These are phyloP conservation scores for Acomys russatus DNA, from an alignment of 2,797 vertebrate genomes.

Conservation along the genomic window DNA sequence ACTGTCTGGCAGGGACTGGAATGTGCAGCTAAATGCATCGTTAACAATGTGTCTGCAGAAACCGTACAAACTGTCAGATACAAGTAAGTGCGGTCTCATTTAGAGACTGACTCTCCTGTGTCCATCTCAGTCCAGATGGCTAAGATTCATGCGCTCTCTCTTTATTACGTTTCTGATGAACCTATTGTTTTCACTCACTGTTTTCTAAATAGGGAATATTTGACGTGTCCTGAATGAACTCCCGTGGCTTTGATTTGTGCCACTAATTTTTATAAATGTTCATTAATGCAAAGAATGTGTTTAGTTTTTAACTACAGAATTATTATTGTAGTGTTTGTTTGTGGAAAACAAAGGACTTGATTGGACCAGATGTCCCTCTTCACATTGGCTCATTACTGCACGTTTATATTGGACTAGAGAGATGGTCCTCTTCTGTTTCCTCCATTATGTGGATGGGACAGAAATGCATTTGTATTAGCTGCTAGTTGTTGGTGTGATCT, in stretches of 20 bases:
- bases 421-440: neutral
- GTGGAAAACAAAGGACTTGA: neutral
- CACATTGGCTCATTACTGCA: neutral
- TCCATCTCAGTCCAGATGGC: neutral
- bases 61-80: constrained; percentile 97
- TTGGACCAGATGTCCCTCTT: neutral
- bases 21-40: constrained; percentile 95
- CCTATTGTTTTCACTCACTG: neutral
- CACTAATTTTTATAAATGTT: constrained; percentile 37
- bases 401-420: constrained; percentile 9
- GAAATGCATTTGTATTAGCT: constrained; percentile 1
- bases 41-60: constrained; percentile 95
- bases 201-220: constrained; percentile 55
- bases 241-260: constrained; percentile 25
- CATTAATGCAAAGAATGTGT: constrained; percentile 13
- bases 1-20: constrained; percentile 99
- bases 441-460: neutral
- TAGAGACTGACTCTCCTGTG: neutral
- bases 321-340: constrained; percentile 2
- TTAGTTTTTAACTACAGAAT: neutral
- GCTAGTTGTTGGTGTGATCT: neutral
- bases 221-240: constrained; percentile 50
- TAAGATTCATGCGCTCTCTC: constrained; percentile 51
- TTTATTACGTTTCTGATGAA: neutral
- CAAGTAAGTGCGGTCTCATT: constrained; percentile 92